Evolutionary conservation across 35 echinoderm and acorn worm genomes (phyloP).

Genomic region (Heliocidaris erythrogramma): DNA sequence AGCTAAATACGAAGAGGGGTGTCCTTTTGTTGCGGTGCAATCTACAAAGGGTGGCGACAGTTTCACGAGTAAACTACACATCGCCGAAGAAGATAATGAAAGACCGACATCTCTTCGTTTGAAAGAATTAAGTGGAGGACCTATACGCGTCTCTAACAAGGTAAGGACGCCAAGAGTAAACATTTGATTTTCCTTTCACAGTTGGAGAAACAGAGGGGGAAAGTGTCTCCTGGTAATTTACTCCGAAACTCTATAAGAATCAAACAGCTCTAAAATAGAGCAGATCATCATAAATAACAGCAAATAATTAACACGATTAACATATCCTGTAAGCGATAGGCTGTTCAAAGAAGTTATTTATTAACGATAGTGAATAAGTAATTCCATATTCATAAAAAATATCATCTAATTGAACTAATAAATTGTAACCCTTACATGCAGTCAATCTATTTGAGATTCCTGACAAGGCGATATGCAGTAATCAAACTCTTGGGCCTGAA

Average conservation of each 20-base stretch:
- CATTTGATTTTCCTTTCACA: background rate
- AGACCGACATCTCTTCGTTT: background rate
- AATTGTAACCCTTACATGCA: too few relatives aligned
- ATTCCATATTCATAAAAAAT: too few relatives aligned
- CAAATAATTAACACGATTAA: too few relatives aligned
- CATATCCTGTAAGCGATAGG: too few relatives aligned
- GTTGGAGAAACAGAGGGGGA: background rate
- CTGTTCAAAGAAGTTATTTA: too few relatives aligned
- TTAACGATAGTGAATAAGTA: too few relatives aligned
- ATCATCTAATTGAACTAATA: too few relatives aligned
- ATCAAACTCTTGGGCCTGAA: too few relatives aligned
- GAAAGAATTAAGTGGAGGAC: background rate
- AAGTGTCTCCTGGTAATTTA: background rate
- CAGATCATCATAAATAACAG: background rate
- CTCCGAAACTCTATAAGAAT: background rate
- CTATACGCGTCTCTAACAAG: background rate
- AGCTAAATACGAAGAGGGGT: background rate
- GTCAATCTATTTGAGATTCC: too few relatives aligned
- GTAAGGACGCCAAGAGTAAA: background rate
- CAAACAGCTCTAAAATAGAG: background rate
- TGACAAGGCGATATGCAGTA: too few relatives aligned
- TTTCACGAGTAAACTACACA: slow-evolving; percentile 22
- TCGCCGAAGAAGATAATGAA: background rate
- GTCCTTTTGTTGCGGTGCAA: background rate
- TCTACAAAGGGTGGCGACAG: slow-evolving; percentile 19